A percentile compares a stretch with the other conserved stretches of the same genome.
phyloP scores from a whole-genome alignment of 2,797 vertebrate species.

The Sus cebifrons region DNA sequence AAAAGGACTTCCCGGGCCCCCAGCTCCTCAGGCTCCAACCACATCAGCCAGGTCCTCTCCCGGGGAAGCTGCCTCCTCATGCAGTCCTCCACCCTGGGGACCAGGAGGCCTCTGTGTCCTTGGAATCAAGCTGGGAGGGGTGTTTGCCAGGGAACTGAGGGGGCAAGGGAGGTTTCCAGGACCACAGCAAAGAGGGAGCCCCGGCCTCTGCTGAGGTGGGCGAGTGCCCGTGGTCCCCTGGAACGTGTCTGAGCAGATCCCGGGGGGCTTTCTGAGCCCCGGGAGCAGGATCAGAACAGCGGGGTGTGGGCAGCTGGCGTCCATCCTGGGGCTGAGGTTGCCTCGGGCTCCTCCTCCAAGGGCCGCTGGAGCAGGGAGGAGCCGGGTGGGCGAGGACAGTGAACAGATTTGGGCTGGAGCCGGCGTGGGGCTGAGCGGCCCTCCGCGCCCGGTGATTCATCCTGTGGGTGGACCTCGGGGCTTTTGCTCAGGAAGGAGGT shows the following conservation, averaged over 20 bases:
- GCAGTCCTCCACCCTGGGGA: neutral
- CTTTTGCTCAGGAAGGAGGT: neutral
- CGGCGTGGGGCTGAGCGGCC: fast-evolving
- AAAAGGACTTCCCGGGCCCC: neutral
- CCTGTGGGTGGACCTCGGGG: neutral
- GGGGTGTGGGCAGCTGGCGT: neutral
- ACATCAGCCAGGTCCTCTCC: fast-evolving
- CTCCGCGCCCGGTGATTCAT: neutral
- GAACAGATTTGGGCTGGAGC: neutral
- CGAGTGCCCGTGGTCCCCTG: fast-evolving
- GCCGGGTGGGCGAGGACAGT: neutral
- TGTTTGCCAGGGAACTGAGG: neutral
- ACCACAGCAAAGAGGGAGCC: neutral
- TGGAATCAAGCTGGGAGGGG: neutral
- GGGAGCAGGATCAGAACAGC: neutral
- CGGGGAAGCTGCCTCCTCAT: neutral
- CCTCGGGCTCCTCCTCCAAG: neutral
- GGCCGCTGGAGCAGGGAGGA: neutral
- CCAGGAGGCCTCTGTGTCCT: neutral
- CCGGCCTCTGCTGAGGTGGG: neutral
- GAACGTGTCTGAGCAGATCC: neutral
- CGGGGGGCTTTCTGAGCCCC: neutral
- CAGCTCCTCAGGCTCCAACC: neutral
- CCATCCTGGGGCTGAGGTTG: neutral
- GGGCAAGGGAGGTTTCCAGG: neutral